These are phyloP conservation scores for Gallinago solitaria DNA, from an alignment of 2,797 vertebrate species.

Conservation along the genomic window DNA sequence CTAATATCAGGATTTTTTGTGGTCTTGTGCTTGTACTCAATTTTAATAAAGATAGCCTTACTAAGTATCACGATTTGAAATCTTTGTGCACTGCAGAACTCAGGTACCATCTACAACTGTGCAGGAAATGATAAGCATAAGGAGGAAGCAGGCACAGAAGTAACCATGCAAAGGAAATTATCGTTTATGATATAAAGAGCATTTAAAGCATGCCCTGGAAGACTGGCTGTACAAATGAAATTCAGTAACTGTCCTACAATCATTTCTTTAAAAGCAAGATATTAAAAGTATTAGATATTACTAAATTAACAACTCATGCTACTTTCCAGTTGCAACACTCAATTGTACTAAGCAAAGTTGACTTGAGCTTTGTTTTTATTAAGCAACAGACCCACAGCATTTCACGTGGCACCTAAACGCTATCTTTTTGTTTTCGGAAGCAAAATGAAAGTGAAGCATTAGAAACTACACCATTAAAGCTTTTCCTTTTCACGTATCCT, in stretches of 20 bases:
- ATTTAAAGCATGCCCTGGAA: neutral
- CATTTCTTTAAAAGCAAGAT: neutral
- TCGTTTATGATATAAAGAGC: neutral
- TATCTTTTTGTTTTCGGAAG: neutral
- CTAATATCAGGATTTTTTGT: rapidly evolving
- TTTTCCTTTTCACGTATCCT: neutral
- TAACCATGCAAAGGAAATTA: neutral
- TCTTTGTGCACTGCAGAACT: neutral
- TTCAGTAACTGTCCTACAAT: neutral
- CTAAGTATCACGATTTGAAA: neutral
- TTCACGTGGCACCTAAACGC: neutral
- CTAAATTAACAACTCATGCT: neutral
- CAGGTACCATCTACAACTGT: neutral
- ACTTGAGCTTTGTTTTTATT: neutral
- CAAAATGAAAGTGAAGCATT: neutral
- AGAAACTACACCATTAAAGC: neutral
- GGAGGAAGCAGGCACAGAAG: neutral
- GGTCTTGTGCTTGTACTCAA: neutral
- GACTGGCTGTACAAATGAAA: neutral
- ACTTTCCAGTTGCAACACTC: neutral
- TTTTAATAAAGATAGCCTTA: neutral
- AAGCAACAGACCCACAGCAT: neutral
- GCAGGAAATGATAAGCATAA: neutral
- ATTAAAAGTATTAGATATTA: neutral
- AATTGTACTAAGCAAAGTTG: neutral